These are phyloP conservation scores for Vidua chalybeata DNA, from an alignment of 2,113 vertebrate genomes.

Conservation along the genomic window DNA sequence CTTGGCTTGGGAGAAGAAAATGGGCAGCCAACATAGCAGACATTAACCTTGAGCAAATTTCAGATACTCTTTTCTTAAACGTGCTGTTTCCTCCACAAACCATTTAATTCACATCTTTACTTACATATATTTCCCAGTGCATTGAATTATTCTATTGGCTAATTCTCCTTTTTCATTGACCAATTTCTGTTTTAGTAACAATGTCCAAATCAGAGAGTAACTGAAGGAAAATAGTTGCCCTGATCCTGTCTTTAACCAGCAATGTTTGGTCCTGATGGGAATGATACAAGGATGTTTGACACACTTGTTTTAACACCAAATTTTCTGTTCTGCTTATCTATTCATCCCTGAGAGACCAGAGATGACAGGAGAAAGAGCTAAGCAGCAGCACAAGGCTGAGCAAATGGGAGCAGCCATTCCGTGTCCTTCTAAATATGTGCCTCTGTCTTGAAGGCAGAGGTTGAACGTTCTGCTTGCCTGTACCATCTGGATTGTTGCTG, in stretches of 20 bases:
- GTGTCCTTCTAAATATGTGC: neutral
- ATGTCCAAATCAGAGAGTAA: neutral
- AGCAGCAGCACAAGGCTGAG: neutral
- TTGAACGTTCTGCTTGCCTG: neutral
- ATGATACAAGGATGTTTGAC: neutral
- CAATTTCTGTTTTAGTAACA: neutral
- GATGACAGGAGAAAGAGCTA: neutral
- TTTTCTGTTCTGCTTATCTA: neutral
- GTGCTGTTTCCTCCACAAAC: neutral
- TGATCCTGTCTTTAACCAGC: neutral
- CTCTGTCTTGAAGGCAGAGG: neutral
- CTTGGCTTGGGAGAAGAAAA: neutral
- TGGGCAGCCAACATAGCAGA: neutral
- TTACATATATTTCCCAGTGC: neutral
- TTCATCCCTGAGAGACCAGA: neutral
- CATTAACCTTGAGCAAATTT: neutral
- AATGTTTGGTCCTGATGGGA: neutral
- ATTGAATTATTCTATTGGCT: neutral
- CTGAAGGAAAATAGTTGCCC: neutral
- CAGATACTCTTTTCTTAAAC: neutral
- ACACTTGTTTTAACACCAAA: neutral
- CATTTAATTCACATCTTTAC: neutral
- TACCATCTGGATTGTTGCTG: rapidly evolving
- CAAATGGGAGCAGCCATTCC: neutral
- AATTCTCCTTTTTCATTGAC: neutral